Base-by-base conservation (phyloP, 2,113 vertebrate genomes). In the Thomomys bottae region DNA sequence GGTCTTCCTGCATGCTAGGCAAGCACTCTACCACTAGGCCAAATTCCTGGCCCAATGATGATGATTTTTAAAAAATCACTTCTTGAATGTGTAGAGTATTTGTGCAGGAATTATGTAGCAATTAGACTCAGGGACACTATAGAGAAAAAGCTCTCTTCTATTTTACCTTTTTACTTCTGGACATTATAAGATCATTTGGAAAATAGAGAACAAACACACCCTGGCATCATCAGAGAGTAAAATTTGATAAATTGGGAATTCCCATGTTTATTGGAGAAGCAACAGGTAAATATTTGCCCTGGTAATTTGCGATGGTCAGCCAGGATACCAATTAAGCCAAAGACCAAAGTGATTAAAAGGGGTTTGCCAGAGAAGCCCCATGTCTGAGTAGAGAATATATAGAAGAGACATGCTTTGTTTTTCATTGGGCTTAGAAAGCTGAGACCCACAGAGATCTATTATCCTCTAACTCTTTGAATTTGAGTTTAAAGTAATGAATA, bases 401-500 rank as follows among this genome's bases (percentile, higher is more conserved):
- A 57, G 14, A n/a, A 68, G 63, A 59, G 11, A 4, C 1, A 71
- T 49, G 61, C 30, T 32, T 59, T 80, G 24, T 9, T 80, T 26
- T 1, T 2, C 17, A 57, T 7, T 28, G 61, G 18, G 57, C 75
- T 42, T 1, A 7, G 28, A 6, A 23, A 4, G 18, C 42, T 54
- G 84, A 73, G 66, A 42, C 30, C 5, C 40, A 28, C 6, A 2
- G 36, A 73, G 75, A 40, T 93, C 54, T 70, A 38, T 72, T 84
- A 23, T 54, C 54, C 14, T 57, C 23, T 59, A 34, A 11, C 45
- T 63, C 71, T 89, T 67, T 2, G 1, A 59, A 45, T 42, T 40
- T 63, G 68, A 77, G 59, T n/a, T 80, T 80, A 42, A 59, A n/a
- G 24, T 84, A 75, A 64, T 78, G 36, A 79, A 49, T 91, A 38